Percentiles rank a stretch among this genome's conserved stretches.
Conservation (phyloP, 2,113 vertebrate species). For the Gulo gulo region DNA sequence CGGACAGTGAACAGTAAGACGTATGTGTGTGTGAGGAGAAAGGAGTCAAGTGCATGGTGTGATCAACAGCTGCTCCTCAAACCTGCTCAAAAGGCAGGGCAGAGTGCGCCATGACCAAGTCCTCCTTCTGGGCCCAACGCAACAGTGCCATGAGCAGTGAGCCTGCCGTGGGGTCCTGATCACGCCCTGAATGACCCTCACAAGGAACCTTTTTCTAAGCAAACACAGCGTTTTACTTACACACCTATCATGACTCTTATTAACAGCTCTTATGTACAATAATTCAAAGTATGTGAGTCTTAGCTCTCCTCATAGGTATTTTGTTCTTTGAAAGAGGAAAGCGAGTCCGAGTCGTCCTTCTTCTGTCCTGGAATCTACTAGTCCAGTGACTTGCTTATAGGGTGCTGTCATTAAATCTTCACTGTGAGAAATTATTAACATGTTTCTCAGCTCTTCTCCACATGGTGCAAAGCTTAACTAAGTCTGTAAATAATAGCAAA, state of each 20-base stretch:
- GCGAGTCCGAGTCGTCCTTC: background rate
- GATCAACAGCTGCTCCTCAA: background rate
- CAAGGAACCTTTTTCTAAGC: background rate
- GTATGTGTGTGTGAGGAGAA: background rate
- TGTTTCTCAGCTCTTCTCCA: slow-evolving; percentile 13
- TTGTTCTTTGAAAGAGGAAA: background rate
- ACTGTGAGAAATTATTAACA: background rate
- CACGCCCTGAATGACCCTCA: rapidly evolving
- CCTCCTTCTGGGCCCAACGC: background rate
- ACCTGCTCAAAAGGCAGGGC: background rate
- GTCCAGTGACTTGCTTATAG: background rate
- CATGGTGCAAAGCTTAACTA: background rate
- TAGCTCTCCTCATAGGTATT: background rate
- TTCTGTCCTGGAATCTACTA: background rate
- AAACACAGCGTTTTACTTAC: background rate
- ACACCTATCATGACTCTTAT: background rate
- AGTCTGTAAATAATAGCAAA: background rate
- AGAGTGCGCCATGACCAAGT: background rate
- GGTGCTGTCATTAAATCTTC: background rate
- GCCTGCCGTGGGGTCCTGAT: background rate
- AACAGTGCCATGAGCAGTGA: background rate
- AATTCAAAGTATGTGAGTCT: background rate
- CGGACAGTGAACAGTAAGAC: background rate
- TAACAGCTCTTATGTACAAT: background rate
- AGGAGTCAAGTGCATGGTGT: background rate